A percentile compares a stretch with the other conserved stretches of the same genome.
These are phyloP conservation scores for Drosophila ficusphila DNA, from an alignment of 1,140 invertebrate genomes.

Conservation along the genomic window DNA sequence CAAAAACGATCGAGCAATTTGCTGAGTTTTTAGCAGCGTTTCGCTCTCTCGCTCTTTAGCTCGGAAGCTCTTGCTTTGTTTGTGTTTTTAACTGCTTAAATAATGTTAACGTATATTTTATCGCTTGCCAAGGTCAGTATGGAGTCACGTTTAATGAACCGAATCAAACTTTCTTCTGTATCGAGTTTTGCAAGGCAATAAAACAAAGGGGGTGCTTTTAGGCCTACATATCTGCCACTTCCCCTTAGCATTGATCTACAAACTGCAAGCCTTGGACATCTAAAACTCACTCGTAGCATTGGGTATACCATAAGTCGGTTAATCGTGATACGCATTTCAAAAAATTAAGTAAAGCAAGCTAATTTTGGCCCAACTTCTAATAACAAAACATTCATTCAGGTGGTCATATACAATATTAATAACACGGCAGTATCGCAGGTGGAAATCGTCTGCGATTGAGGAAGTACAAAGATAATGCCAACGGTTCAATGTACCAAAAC, in stretches of 20 bases:
- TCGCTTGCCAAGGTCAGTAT: slow-evolving; percentile 16
- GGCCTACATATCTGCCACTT: slow-evolving; percentile 13
- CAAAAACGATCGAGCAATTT: neutral
- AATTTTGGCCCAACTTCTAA: neutral
- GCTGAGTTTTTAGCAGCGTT: slow-evolving; percentile 4
- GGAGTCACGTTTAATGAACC: slow-evolving; percentile 32
- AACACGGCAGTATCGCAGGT: slow-evolving; percentile 7
- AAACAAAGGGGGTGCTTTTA: neutral
- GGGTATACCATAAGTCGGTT: neutral
- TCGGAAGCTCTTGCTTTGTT: slow-evolving; percentile 16
- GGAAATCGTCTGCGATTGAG: slow-evolving; percentile 27
- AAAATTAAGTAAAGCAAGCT: neutral
- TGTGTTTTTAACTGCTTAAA: slow-evolving; percentile 16
- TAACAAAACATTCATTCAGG: slow-evolving; percentile 17
- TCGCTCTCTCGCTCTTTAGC: slow-evolving; percentile 12
- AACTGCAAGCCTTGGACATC: slow-evolving; percentile 15
- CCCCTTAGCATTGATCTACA: slow-evolving; percentile 19
- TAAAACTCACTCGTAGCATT: slow-evolving; percentile 19
- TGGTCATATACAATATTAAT: slow-evolving; percentile 5
- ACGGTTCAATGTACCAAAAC: slow-evolving; percentile 20
- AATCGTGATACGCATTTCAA: slow-evolving; percentile 14
- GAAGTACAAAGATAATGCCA: slow-evolving; percentile 11
- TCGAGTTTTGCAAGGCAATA: neutral
- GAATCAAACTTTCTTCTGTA: slow-evolving; percentile 21
- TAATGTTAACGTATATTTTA: slow-evolving; percentile 24